Evolutionary conservation across 2,797 vertebrate genomes (phyloP).

Genomic region (Pantherophis alleghaniensis): DNA sequence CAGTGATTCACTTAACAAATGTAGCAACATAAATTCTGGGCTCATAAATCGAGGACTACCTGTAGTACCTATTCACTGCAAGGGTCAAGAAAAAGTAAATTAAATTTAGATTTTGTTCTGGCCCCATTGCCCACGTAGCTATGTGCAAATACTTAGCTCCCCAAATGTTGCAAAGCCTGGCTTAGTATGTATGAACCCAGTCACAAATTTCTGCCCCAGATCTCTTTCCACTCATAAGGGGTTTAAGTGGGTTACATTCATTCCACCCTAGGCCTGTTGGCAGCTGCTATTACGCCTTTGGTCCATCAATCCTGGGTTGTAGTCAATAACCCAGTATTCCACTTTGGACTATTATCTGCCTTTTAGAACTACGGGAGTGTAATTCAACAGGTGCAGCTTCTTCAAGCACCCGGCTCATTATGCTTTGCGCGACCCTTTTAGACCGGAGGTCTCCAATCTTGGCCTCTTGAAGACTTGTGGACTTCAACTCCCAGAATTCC

Average conservation of each 20-base stretch:
- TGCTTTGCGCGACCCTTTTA: background rate
- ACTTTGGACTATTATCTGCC: no score
- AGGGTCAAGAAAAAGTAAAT: background rate
- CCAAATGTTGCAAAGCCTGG: background rate
- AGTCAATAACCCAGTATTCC: background rate
- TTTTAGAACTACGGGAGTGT: background rate
- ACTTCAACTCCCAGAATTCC: no score
- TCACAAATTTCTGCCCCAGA: background rate
- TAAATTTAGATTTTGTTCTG: background rate
- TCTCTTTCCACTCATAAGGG: background rate
- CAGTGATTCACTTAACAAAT: background rate
- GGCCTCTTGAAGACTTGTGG: no score
- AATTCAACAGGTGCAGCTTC: background rate
- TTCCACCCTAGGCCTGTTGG: background rate
- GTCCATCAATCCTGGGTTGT: background rate
- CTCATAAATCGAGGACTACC: background rate
- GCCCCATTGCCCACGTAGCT: background rate
- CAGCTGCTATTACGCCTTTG: background rate
- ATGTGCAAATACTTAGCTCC: background rate
- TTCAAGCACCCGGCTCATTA: background rate
- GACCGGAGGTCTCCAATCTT: no score
- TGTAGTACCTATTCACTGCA: background rate
- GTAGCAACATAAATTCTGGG: background rate
- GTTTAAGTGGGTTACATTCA: background rate
- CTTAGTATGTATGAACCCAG: background rate